Percentiles rank a stretch among this genome's conserved stretches.
These are phyloP conservation scores for Chesias legatella DNA, from an alignment of 2,888 invertebrate genomes.

Conservation along the genomic window DNA sequence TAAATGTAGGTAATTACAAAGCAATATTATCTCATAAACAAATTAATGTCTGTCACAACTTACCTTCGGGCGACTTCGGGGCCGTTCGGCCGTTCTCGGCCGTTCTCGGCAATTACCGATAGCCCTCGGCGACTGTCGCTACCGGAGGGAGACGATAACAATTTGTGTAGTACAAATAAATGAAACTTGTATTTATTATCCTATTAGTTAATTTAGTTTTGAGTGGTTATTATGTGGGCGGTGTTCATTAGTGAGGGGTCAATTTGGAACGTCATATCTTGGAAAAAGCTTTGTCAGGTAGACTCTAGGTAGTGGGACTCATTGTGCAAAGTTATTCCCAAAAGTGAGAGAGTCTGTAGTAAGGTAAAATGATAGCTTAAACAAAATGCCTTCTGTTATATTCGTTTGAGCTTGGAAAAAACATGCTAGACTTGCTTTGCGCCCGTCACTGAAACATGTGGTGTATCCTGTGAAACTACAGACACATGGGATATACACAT, in stretches of 20 bases:
- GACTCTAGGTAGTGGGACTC: too few relatives aligned
- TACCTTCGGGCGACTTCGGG: slow-evolving; percentile 44
- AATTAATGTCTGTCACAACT: slow-evolving; percentile 63
- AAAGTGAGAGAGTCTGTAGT: too few relatives aligned
- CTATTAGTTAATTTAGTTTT: slow-evolving; percentile 37
- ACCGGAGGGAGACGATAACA: slow-evolving; percentile 41
- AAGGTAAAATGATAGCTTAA: too few relatives aligned
- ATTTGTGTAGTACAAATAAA: slow-evolving; percentile 52
- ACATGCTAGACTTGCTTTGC: too few relatives aligned
- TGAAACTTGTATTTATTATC: slow-evolving; percentile 48
- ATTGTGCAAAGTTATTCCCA: too few relatives aligned
- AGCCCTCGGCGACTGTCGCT: slow-evolving; percentile 38
- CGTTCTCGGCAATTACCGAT: slow-evolving; percentile 29
- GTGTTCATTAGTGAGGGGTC: neutral
- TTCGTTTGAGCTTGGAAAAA: too few relatives aligned
- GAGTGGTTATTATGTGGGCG: slow-evolving; percentile 34
- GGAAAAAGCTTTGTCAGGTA: too few relatives aligned
- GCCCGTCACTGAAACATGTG: too few relatives aligned
- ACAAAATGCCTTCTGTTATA: too few relatives aligned
- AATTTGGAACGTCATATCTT: too few relatives aligned
- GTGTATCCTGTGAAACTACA: too few relatives aligned
- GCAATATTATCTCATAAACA: slow-evolving; percentile 51
- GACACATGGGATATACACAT: too few relatives aligned
- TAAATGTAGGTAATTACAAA: slow-evolving; percentile 41
- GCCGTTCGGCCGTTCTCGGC: slow-evolving; percentile 41